These are phyloP conservation scores for Napeogenes sylphis DNA, from an alignment of 2,888 invertebrate genomes.

Conservation along the genomic window DNA sequence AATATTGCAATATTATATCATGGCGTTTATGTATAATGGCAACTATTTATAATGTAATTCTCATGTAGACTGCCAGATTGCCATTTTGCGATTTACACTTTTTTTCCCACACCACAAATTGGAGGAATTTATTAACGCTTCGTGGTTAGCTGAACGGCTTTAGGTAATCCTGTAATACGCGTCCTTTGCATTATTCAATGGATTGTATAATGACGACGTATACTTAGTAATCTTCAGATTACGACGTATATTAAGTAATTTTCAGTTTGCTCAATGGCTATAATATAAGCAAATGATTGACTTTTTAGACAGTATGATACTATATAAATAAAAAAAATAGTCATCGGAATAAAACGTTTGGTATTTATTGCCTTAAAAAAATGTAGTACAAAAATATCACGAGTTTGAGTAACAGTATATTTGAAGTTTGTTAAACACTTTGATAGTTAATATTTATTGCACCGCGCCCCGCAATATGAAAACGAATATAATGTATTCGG, in stretches of 20 bases:
- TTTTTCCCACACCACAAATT: constrained; percentile 44
- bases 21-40: neutral
- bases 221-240: no score
- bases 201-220: no score
- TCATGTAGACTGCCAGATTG: constrained; percentile 37
- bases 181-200: constrained; percentile 8
- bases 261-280: neutral
- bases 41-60: constrained; percentile 12
- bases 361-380: no score
- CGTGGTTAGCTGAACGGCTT: constrained; percentile 68
- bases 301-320: no score
- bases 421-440: neutral
- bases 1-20: no score
- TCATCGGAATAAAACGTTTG: no score
- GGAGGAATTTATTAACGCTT: constrained; percentile 73
- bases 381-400: no score
- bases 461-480: no score
- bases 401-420: neutral
- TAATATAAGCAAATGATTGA: neutral
- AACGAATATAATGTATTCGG: constrained; percentile 15
- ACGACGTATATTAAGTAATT: no score
- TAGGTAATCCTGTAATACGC: constrained; percentile 55
- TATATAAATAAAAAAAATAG: no score
- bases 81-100: constrained; percentile 44
- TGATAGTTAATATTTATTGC: no score